Base-by-base conservation (phyloP, 2,113 vertebrate species). In the Kryptolebias marmoratus region DNA sequence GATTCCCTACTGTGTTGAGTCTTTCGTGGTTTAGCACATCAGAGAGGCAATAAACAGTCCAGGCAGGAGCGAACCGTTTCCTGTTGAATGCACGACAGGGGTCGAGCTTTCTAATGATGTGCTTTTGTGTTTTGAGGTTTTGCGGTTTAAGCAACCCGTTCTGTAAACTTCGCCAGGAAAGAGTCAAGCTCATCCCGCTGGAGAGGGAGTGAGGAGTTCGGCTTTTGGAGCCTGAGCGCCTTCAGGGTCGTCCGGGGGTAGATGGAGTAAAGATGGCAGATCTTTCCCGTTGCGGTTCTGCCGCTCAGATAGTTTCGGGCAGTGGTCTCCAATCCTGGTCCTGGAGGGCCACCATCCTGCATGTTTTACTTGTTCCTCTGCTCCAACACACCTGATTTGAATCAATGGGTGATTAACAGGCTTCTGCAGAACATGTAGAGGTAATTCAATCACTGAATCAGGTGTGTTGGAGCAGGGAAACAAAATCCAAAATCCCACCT, bases 1-100 rank as follows among this genome's bases (percentile, higher is more conserved):
- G 7, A 36, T 36, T 5, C 39, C 1, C n/a, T 62, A 60, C 70
- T 44, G 22, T 74, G 50, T 54, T 1, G 12, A 64, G 50, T 74
- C 60, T 16, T 77, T 71, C 30, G 67, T 60, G 71, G 54, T 52
- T 39, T 58, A 59, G 54, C 52, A 64, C 67, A 75, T 84, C 60
- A 77, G 70, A 86, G 77, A 27, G 32, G 4, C 5, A 54, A 45
- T 5, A 42, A 53, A 36, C 32, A 36, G 16, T 28, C 58, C 15
- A 18, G 14, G 45, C 28, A 11, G 47, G 59, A 31, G 49, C 15
- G 8, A 52, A 49, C 54, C 7, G 45, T 52, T 55, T 59, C 12
- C n/a, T 50, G 50, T 2, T 53, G 50, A 27, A 27, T 27, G 7
- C 49, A 22, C 10, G 49, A 8, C 49, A 52, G 49, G 49, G 36